Evolutionary conservation across 2,113 vertebrate genomes (phyloP).

Genomic region (Rhinolophus ferrumequinum): DNA sequence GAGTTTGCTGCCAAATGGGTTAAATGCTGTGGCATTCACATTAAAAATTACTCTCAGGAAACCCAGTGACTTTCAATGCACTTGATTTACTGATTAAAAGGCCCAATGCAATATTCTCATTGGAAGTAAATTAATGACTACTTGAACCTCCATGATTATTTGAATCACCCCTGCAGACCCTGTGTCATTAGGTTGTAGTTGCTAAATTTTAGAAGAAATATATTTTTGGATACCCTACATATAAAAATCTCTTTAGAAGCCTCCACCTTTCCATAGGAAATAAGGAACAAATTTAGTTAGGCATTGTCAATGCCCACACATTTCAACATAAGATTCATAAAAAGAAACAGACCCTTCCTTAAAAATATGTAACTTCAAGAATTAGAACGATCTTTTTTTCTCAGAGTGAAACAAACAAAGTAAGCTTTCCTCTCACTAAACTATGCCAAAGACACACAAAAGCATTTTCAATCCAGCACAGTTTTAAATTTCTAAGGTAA

Average conservation of each 20-base stretch:
- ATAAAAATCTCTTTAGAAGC: background rate
- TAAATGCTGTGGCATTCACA: background rate
- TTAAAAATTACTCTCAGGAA: slow-evolving; percentile 34
- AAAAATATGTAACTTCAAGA: background rate
- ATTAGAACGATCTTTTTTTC: slow-evolving; percentile 35
- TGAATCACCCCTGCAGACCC: background rate
- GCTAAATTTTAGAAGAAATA: slow-evolving; percentile 13
- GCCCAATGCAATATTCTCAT: background rate
- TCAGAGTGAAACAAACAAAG: background rate
- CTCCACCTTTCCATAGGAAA: background rate
- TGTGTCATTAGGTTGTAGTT: background rate
- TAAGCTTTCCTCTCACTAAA: background rate
- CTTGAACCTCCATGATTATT: background rate
- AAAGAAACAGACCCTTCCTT: background rate
- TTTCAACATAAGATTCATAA: slow-evolving; percentile 13
- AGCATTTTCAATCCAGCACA: background rate
- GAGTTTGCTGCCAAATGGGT: background rate
- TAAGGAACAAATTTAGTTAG: slow-evolving; percentile 5
- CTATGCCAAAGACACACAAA: background rate
- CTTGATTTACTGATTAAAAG: background rate
- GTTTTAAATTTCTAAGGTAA: background rate
- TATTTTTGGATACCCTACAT: background rate
- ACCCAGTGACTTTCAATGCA: background rate
- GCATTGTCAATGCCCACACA: background rate
- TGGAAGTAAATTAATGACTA: background rate